Evolutionary conservation across 2,797 vertebrate genomes (phyloP).

Genomic region (Glossophaga mutica): DNA sequence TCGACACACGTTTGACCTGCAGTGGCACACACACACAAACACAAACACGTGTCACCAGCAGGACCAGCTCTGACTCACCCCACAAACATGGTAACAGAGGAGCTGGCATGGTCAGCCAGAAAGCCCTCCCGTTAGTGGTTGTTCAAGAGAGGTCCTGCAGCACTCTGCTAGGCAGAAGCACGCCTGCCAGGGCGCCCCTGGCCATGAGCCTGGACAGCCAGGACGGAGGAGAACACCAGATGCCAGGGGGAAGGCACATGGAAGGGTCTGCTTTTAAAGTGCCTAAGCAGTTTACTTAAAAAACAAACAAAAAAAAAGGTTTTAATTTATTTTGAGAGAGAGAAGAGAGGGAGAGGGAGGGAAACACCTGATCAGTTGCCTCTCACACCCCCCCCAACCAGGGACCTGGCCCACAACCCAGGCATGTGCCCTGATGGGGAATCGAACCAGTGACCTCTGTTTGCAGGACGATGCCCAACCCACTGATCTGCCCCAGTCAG

Average conservation of each 20-base stretch:
- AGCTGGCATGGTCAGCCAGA: background rate
- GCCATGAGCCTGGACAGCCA: background rate
- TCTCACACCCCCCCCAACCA: too few relatives aligned
- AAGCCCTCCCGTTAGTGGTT: background rate
- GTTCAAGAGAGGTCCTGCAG: background rate
- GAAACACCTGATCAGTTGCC: too few relatives aligned
- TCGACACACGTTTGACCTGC: slow-evolving; percentile 97
- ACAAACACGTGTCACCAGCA: background rate
- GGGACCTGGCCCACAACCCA: too few relatives aligned
- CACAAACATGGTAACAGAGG: background rate
- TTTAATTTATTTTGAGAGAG: too few relatives aligned
- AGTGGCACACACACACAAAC: background rate
- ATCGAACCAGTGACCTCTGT: too few relatives aligned
- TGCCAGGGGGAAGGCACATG: background rate
- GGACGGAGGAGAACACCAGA: background rate
- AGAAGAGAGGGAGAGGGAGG: too few relatives aligned
- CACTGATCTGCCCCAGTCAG: too few relatives aligned
- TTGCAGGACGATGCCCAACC: too few relatives aligned
- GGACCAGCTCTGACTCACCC: background rate
- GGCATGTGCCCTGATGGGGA: too few relatives aligned
- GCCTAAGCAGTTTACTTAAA: background rate
- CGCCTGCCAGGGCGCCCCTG: background rate
- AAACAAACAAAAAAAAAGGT: too few relatives aligned
- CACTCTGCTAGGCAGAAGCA: background rate
- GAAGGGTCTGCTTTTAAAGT: background rate